phyloP scores from a whole-genome alignment of 2,113 vertebrate species.

The Sturnira hondurensis region DNA sequence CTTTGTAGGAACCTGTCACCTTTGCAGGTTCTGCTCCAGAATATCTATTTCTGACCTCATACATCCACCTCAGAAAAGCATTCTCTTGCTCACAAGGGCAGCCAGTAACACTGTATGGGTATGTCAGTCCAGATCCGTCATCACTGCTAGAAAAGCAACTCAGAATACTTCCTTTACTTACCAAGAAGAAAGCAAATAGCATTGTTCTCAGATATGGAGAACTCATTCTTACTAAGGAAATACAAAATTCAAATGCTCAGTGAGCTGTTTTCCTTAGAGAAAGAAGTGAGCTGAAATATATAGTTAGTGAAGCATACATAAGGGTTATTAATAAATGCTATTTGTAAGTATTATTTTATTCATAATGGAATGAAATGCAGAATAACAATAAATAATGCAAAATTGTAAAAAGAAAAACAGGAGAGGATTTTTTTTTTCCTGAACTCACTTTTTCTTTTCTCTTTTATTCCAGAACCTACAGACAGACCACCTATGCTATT shows the following conservation, averaged over 20 bases:
- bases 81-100: not conserved
- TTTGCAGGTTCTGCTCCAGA: not conserved
- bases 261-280: not conserved
- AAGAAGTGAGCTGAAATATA: constrained; percentile 19
- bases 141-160: not conserved
- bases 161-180: not conserved
- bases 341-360: not conserved
- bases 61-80: not conserved
- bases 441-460: constrained; percentile 2
- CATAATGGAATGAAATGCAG: not conserved
- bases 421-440: not conserved
- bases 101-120: not conserved
- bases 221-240: constrained; percentile 37
- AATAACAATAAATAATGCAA: not conserved
- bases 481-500: constrained; percentile 90
- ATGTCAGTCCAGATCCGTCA: not conserved
- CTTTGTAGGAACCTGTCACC: not conserved
- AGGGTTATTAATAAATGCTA: not conserved
- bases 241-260: constrained; percentile 31
- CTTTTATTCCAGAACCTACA: constrained; percentile 85
- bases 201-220: not conserved
- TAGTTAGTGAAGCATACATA: not conserved
- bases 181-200: not conserved
- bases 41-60: not conserved
- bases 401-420: not conserved